A percentile compares a stretch with the other conserved stretches of the same genome.
Evolutionary conservation across 2,888 invertebrate species (phyloP).

Genomic region (Drosophila putrida): DNA sequence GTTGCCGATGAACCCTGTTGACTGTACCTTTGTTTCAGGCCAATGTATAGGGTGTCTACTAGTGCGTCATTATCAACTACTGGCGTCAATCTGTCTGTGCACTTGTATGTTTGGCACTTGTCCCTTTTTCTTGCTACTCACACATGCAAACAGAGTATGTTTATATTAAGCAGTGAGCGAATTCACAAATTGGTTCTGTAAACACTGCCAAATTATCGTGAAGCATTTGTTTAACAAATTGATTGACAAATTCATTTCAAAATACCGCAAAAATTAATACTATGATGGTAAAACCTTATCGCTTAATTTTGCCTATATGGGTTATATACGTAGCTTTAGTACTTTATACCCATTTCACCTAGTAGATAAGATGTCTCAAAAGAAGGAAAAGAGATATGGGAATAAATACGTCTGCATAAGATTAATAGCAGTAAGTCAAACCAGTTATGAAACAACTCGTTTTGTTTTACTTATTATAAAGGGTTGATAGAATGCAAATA

Average conservation of each 20-base stretch:
- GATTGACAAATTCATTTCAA: constrained; percentile 22
- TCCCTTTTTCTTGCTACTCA: constrained; percentile 8
- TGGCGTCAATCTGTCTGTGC: constrained; percentile 49
- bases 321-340: not conserved
- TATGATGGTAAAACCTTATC: constrained; percentile 17
- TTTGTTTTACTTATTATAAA: not conserved
- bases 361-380: constrained; percentile 28
- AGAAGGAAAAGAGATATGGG: constrained; percentile 1
- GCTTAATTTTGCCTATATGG: not conserved
- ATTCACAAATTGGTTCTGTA: constrained; percentile 19
- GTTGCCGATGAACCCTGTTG: constrained; percentile 15
- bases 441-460: not conserved
- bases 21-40: constrained; percentile 36
- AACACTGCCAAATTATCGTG: constrained; percentile 17
- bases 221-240: constrained; percentile 14
- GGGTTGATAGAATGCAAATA: not conserved
- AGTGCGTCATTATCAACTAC: constrained; percentile 16
- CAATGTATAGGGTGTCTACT: constrained; percentile 28
- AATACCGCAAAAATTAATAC: not conserved
- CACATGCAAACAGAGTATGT: not conserved
- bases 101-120: constrained; percentile 40
- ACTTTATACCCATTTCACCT: not conserved
- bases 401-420: constrained; percentile 2
- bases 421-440: not conserved
- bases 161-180: constrained; percentile 33